Percentiles rank a stretch among this genome's conserved stretches.
These are phyloP conservation scores for Mycetomoellerius zeteki DNA, from an alignment of 1,140 invertebrate genomes.

Conservation along the genomic window DNA sequence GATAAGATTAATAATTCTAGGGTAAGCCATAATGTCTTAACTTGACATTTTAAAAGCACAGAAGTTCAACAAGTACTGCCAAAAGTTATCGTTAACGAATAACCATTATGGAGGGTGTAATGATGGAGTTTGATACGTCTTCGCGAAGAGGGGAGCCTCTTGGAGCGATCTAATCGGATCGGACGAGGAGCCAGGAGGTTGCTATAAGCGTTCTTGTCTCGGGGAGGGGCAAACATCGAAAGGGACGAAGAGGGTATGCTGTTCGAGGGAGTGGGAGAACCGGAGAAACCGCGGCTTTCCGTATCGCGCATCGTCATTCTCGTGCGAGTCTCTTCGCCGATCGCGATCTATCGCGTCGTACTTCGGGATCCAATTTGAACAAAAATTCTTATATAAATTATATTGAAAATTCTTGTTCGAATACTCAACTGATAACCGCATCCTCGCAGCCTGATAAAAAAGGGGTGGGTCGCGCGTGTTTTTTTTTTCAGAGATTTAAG, in stretches of 20 bases:
- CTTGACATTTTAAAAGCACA: no score
- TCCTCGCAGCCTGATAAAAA: background rate
- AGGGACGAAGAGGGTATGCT: conserved; percentile 55
- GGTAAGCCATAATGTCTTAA: no score
- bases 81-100: background rate
- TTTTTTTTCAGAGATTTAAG: background rate
- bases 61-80: no score
- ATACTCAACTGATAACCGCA: background rate
- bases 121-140: conserved; percentile 56
- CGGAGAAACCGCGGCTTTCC: conserved; percentile 60
- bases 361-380: conserved; percentile 3
- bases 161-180: conserved; percentile 23
- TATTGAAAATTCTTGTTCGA: background rate
- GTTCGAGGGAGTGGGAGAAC: conserved; percentile 50
- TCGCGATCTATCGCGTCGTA: conserved; percentile 2
- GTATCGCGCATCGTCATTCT: conserved; percentile 74
- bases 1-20: no score
- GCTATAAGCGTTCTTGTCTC: conserved; percentile 1
- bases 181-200: conserved; percentile 5
- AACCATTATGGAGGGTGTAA: conserved; percentile 12
- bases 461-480: background rate
- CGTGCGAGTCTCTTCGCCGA: conserved; percentile 69
- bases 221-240: conserved; percentile 27
- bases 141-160: background rate
- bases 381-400: background rate